Evolutionary conservation across 2,888 invertebrate species (phyloP).

Genomic region (Pomacea canaliculata): DNA sequence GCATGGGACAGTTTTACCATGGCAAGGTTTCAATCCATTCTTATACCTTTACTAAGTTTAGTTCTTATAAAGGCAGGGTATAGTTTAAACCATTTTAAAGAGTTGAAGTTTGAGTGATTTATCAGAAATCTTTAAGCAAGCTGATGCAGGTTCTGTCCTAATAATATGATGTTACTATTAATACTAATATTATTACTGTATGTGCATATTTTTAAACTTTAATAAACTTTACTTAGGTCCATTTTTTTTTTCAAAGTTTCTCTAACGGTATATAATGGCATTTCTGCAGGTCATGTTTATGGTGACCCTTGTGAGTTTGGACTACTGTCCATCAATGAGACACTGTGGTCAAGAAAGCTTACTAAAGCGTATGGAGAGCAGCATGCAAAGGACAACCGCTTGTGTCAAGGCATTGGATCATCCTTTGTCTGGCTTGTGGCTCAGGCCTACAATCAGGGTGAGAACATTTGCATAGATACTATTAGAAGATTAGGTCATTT

Average conservation of each 20-base stretch:
- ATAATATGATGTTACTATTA: too few species aligned
- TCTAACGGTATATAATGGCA: background rate
- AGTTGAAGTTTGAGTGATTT: too few species aligned
- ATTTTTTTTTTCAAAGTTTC: background rate
- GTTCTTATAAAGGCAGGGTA: too few species aligned
- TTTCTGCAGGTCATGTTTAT: constrained; percentile 67
- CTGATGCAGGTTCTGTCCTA: too few species aligned
- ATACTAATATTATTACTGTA: too few species aligned
- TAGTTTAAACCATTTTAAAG: too few species aligned
- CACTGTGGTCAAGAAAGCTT: constrained; percentile 70
- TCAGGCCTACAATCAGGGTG: constrained; percentile 67
- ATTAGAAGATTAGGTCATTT: background rate
- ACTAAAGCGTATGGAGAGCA: constrained; percentile 33
- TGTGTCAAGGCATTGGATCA: constrained; percentile 78
- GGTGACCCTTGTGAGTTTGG: constrained; percentile 85
- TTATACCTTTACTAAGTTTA: too few species aligned
- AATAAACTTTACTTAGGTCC: background rate
- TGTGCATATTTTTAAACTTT: background rate
- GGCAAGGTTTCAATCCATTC: too few species aligned
- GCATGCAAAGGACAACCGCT: constrained; percentile 28
- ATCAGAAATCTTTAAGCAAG: too few species aligned
- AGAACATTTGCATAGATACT: background rate
- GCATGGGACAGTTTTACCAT: too few species aligned
- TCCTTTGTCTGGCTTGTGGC: constrained; percentile 80
- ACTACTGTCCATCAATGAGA: constrained; percentile 78